phyloP scores from a whole-genome alignment of 2,888 invertebrate genomes.

The Diplazon laetatorius region DNA sequence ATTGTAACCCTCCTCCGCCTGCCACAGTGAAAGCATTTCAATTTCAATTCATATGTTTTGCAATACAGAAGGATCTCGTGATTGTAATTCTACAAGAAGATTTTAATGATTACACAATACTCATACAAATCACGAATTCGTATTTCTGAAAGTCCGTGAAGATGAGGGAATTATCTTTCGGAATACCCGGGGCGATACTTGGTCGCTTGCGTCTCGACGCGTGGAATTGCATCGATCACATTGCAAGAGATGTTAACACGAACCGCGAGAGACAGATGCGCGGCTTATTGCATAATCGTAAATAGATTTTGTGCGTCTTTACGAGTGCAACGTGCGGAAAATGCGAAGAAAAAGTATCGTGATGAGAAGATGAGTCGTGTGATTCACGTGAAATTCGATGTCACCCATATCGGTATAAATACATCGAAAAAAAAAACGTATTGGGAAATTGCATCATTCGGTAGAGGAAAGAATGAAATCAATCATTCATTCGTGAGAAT shows the following conservation, averaged over 20 bases:
- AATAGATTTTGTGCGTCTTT: conserved; percentile 50
- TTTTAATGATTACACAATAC: conserved; percentile 46
- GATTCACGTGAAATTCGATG: conserved; percentile 49
- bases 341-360: conserved; percentile 33
- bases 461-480: conserved; percentile 29
- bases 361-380: conserved; percentile 17
- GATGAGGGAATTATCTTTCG: conserved; percentile 50
- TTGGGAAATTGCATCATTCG: conserved; percentile 29
- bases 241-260: conserved; percentile 24
- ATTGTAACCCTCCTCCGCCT: conserved; percentile 90
- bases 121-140: conserved; percentile 23
- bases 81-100: conserved; percentile 32
- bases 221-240: conserved; percentile 57
- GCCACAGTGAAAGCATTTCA: conserved; percentile 60
- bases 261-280: conserved; percentile 56
- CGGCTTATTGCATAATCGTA: conserved; percentile 63
- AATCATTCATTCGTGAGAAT: conserved; percentile 30
- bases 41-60: conserved; percentile 51
- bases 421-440: conserved; percentile 6
- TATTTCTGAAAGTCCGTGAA: conserved; percentile 43
- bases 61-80: conserved; percentile 20
- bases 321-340: conserved; percentile 55
- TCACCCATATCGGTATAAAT: conserved; percentile 43
- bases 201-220: conserved; percentile 36
- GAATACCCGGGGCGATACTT: conserved; percentile 33